Base-by-base conservation (phyloP, 37 sponge, comb jelly and placozoan genomes). In the Mnemiopsis leidyi region DNA sequence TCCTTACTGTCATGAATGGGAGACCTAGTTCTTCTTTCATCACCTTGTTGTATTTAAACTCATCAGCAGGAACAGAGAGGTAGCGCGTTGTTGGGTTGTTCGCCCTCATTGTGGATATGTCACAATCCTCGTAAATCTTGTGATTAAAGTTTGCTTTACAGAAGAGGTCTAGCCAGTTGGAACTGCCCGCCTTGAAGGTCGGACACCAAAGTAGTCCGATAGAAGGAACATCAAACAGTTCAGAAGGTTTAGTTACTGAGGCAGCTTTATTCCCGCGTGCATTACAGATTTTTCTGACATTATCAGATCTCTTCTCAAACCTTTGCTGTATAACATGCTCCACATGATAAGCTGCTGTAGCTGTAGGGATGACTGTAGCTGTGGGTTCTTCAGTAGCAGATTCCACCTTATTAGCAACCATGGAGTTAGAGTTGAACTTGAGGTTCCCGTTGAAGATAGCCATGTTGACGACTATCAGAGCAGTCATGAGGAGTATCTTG, bases 131-230 rank as follows among this genome's bases (percentile, higher is more conserved):
- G n/a, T 71, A 71, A 5, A 28, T 28, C 21, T 71, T 2, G 30
- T 71, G 75, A 25, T 71, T 71, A 25, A 29, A 71, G 30, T n/a
- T 71, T 71, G 25, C 75, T 71, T 71, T 71, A 25, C 75, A 71
- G 75, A 71, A 29, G 30, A 71, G 75, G 30, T 71, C 75, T 18
- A 71, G n/a, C 75, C 75, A 71, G 75, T 71, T 71, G 75, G 75
- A 71, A 28, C 75, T 71, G 7, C 75, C 75, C 20, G 75, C 75
- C 20, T 71, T 71, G 75, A 71, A 71, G 5, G 75, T 71, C 30
- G 75, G 75, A 71, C 75, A 71, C 75, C 75, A 71, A 2, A 28
- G 5, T 25, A 71, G n/a, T 25, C 75, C 75, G 30, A 71, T n/a
- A 5, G 30, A 29, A 2, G 75, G 75, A 29, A 71, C 75, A 71